A percentile compares a stretch with the other conserved stretches of the same genome.
Evolutionary conservation across 1,140 invertebrate genomes (phyloP).

Genomic region (Pseudomyrmex cubaensis): DNA sequence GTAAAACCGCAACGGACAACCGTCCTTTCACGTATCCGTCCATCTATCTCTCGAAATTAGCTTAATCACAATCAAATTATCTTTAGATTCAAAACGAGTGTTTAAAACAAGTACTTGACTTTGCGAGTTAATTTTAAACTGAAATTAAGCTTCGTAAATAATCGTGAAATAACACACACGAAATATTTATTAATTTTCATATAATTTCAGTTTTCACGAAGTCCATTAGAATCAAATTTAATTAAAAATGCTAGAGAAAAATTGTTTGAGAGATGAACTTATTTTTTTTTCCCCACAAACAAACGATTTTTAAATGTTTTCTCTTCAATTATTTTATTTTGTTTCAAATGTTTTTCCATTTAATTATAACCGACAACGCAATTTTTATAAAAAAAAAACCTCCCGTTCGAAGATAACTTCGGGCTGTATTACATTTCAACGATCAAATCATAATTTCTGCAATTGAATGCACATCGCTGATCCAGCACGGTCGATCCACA

Average conservation of each 20-base stretch:
- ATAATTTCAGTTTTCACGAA: not conserved
- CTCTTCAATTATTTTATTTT: too few relatives aligned
- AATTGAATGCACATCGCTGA: slow-evolving; percentile 42
- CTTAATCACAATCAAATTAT: not conserved
- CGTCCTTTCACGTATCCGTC: not conserved
- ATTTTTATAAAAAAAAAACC: not conserved
- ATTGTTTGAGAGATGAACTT: not conserved
- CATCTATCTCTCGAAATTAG: slow-evolving; percentile 9
- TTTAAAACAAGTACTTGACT: too few relatives aligned
- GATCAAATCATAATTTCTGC: slow-evolving; percentile 28
- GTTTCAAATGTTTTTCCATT: too few relatives aligned
- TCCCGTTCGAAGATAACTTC: not conserved
- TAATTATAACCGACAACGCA: not conserved
- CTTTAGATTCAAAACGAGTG: not conserved
- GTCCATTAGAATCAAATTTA: not conserved
- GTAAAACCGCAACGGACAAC: not conserved
- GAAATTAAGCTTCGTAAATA: too few relatives aligned
- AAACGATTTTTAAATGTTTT: too few relatives aligned
- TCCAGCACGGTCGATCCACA: slow-evolving; percentile 48
- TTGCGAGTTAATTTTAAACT: too few relatives aligned
- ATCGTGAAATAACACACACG: too few relatives aligned
- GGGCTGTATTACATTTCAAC: not conserved
- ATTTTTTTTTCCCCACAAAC: too few relatives aligned
- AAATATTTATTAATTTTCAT: not conserved
- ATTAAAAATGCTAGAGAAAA: not conserved